phyloP scores from a whole-genome alignment of 1,140 invertebrate genomes.

The Drosophila pruinosa region DNA sequence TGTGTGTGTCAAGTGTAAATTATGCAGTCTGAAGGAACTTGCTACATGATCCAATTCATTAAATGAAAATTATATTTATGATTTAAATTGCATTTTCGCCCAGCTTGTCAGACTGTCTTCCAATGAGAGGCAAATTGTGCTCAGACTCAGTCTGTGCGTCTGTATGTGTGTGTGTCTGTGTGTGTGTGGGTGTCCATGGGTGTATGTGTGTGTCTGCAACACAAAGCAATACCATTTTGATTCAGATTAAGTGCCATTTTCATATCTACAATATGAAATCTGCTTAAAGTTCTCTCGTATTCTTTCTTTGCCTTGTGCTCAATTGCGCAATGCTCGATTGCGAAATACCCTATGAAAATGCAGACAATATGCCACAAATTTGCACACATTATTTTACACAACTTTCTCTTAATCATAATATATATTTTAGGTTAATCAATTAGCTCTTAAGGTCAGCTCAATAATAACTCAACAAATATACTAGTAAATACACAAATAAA shows the following conservation, averaged over 20 bases:
- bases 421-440: no score
- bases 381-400: no score
- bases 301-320: background rate
- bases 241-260: constrained; percentile 3
- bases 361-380: no score
- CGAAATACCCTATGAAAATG: background rate
- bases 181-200: background rate
- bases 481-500: no score
- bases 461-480: no score
- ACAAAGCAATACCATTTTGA: constrained; percentile 10
- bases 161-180: background rate
- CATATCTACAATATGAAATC: background rate
- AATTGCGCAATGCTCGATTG: background rate
- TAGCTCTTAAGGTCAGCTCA: no score
- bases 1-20: constrained; percentile 19
- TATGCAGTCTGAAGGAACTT: constrained; percentile 26
- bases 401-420: no score
- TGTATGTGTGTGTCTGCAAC: background rate
- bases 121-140: constrained; percentile 18
- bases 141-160: background rate
- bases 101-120: no score
- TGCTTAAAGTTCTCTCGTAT: background rate
- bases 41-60: constrained; percentile 73
- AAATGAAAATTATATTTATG: constrained; percentile 77
- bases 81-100: constrained; percentile 72